These are phyloP conservation scores for Darevskia mixta DNA, from an alignment of 2,797 vertebrate genomes.

Conservation along the genomic window DNA sequence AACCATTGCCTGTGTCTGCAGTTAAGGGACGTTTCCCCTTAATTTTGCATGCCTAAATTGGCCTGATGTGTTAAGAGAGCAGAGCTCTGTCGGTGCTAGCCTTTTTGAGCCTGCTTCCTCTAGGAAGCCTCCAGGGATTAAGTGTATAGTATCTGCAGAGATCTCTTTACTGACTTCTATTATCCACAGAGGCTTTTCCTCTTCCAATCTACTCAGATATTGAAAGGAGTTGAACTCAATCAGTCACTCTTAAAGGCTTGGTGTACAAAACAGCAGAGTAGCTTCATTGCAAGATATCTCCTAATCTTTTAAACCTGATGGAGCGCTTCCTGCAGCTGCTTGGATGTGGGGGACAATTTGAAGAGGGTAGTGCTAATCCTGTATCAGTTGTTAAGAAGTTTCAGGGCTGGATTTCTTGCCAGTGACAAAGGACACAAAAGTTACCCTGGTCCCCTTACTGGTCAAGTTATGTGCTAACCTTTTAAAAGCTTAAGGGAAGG, in stretches of 20 bases:
- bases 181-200: neutral
- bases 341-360: neutral
- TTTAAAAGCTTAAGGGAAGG: neutral
- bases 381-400: neutral
- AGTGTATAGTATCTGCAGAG: neutral
- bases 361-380: neutral
- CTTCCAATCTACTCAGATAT: neutral
- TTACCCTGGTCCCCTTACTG: neutral
- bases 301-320: neutral
- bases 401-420: neutral
- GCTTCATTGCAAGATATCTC: neutral
- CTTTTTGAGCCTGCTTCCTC: neutral
- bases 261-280: neutral
- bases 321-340: neutral
- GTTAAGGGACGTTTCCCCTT: neutral
- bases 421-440: neutral
- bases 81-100: neutral
- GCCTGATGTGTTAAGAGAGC: neutral
- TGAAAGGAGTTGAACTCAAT: neutral
- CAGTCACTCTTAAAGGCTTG: neutral
- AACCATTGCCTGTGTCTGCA: neutral
- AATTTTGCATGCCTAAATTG: neutral
- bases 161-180: neutral
- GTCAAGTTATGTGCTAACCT: neutral
- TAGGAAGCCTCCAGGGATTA: neutral